These are phyloP conservation scores for Prunella himalayana DNA, from an alignment of 2,113 vertebrate genomes.

Conservation along the genomic window DNA sequence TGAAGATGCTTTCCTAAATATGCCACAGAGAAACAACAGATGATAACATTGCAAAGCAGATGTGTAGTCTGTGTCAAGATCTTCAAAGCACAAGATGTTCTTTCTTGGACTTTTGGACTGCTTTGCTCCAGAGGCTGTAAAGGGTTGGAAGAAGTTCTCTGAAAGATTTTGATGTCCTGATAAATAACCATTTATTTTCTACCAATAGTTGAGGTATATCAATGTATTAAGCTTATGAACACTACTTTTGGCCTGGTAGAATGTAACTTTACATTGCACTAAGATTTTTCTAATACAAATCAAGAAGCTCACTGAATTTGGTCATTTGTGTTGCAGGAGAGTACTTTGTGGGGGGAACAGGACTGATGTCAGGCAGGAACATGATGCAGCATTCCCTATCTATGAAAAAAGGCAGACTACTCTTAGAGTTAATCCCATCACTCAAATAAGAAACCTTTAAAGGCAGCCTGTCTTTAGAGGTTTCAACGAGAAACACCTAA, in stretches of 20 bases:
- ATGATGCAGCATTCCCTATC: neutral
- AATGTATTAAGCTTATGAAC: neutral
- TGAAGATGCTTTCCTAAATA: neutral
- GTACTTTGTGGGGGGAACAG: neutral
- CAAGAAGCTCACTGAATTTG: neutral
- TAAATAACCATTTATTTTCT: neutral
- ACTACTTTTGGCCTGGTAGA: neutral
- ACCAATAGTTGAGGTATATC: neutral
- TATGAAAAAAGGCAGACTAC: neutral
- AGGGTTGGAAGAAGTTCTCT: neutral
- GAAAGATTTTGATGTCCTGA: neutral
- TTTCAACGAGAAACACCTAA: neutral
- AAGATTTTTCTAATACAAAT: neutral
- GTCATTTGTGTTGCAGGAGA: neutral
- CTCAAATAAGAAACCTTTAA: neutral
- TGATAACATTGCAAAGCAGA: neutral
- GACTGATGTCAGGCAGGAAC: neutral
- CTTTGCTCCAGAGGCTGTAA: neutral
- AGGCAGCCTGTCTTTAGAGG: neutral
- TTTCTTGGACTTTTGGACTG: neutral
- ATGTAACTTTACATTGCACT: neutral
- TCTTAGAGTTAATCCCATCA: neutral
- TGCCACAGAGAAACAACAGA: neutral
- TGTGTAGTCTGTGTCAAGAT: neutral
- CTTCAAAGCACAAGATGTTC: neutral